These are phyloP conservation scores for Colletes collaris DNA, from an alignment of 2,888 invertebrate genomes.

Conservation along the genomic window DNA sequence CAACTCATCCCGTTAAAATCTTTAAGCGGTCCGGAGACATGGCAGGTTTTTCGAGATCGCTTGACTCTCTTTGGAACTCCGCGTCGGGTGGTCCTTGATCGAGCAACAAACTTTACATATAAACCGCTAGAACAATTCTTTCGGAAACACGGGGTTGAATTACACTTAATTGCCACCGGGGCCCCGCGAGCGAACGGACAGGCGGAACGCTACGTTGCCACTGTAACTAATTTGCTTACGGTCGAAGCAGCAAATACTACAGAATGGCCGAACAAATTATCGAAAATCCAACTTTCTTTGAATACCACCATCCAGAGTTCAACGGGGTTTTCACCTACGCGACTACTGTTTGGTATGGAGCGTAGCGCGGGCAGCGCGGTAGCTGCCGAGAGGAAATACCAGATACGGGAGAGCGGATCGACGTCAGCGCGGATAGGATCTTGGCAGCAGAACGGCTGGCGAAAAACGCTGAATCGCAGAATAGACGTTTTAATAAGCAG, in stretches of 20 bases:
- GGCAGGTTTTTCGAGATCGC: slow-evolving; percentile 1
- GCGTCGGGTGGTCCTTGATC: not conserved
- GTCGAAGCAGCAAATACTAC: not conserved
- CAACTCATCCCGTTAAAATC: too few species aligned
- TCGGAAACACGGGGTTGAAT: not conserved
- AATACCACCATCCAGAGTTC: slow-evolving; percentile 4
- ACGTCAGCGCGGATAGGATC: not conserved
- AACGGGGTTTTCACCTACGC: not conserved
- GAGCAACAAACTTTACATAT: slow-evolving; percentile 1
- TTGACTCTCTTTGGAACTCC: slow-evolving; percentile 19
- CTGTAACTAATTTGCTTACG: not conserved
- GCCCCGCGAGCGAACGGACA: not conserved
- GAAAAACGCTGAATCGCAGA: not conserved
- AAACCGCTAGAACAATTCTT: not conserved
- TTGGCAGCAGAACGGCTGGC: not conserved
- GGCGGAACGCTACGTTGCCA: not conserved
- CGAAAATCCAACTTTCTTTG: not conserved
- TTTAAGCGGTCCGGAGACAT: slow-evolving; percentile 10
- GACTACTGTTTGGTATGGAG: not conserved
- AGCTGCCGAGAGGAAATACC: not conserved
- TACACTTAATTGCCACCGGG: slow-evolving; percentile 4
- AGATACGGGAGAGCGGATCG: not conserved
- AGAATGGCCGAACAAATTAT: slow-evolving; percentile 21
- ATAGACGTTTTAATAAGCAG: not conserved
- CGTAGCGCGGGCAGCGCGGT: not conserved